phyloP scores from a whole-genome alignment of 2,888 invertebrate species.

The Orthosia cruda region DNA sequence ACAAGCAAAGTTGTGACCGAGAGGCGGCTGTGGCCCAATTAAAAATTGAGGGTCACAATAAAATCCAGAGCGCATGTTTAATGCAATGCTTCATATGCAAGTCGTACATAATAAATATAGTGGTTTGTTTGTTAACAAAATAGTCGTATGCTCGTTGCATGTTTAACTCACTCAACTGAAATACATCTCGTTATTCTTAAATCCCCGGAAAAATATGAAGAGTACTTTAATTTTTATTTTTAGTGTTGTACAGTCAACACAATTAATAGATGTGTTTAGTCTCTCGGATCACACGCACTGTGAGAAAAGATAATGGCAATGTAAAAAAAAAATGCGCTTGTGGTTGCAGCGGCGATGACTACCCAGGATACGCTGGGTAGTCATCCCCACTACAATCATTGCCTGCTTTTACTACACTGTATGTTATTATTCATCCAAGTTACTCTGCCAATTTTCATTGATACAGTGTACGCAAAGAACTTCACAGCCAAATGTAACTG shows the following conservation, averaged over 20 bases:
- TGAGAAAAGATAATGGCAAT: background rate
- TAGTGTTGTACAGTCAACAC: background rate
- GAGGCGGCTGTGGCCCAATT: background rate
- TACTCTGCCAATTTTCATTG: background rate
- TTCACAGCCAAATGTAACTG: background rate
- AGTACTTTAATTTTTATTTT: background rate
- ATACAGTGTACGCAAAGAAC: background rate
- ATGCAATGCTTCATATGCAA: constrained; percentile 15
- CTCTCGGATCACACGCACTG: background rate
- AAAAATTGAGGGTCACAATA: constrained; percentile 12
- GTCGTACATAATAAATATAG: constrained; percentile 20
- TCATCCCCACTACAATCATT: too few relatives aligned
- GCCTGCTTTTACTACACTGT: background rate
- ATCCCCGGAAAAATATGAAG: background rate
- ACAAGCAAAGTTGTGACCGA: background rate
- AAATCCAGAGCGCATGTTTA: constrained; percentile 22
- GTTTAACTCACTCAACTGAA: constrained; percentile 1
- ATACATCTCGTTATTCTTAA: background rate
- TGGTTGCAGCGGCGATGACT: background rate
- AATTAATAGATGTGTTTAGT: background rate
- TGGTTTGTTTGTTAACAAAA: constrained; percentile 9
- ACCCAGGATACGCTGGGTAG: background rate
- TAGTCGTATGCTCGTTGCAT: constrained; percentile 4
- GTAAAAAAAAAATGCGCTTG: background rate
- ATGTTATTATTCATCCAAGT: background rate